Base-by-base conservation (phyloP, 2,113 vertebrate species). In the Sciurus niger region DNA sequence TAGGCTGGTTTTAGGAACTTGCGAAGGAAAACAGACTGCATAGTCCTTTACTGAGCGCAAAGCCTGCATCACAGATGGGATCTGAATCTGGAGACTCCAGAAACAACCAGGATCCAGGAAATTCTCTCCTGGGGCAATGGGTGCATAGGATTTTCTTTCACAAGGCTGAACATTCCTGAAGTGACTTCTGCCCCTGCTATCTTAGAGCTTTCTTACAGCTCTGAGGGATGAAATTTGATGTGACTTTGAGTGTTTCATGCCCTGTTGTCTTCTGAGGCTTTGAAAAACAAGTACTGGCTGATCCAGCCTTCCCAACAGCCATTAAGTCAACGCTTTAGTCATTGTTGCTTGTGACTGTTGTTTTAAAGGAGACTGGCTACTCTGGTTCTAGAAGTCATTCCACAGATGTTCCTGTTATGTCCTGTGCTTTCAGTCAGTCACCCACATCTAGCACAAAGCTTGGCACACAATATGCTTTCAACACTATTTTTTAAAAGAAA, bases 251-350 rank as follows among this genome's bases (percentile, higher is more conserved):
- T 83, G 12, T 93, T 87, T 73, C 65, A 89, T 30, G 30, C 6
- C 37, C 25, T n/a, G 4, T 70, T 89, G 2, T 77, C 92, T 94
- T 83, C 46, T 92, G 40, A 88, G 79, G n/a, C 37, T 96, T 78
- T 93, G 53, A 63, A 89, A 96, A 96, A 84, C 13, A 93, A 93
- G 34, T 74, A 8, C 68, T 58, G 0, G 24, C 43, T 94, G 78
- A 93, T 34, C 82, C 40, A 89, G 79, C 89, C 17, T 89, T 86
- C 40, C 43, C 34, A 80, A 30, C 7, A 86, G 43, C 17, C 53
- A 43, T 86, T 70, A 48, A 92, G 18, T 79, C 51, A 80, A 37
- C 70, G 2, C 40, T 89, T 11, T 37, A 46, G 24, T 30, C 11
- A 13, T 14, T 70, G 24, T 84, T 76, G 16, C 70, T 65, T 40